These are phyloP conservation scores for Cyprinus carpio DNA, from an alignment of 2,113 vertebrate genomes.

Conservation along the genomic window DNA sequence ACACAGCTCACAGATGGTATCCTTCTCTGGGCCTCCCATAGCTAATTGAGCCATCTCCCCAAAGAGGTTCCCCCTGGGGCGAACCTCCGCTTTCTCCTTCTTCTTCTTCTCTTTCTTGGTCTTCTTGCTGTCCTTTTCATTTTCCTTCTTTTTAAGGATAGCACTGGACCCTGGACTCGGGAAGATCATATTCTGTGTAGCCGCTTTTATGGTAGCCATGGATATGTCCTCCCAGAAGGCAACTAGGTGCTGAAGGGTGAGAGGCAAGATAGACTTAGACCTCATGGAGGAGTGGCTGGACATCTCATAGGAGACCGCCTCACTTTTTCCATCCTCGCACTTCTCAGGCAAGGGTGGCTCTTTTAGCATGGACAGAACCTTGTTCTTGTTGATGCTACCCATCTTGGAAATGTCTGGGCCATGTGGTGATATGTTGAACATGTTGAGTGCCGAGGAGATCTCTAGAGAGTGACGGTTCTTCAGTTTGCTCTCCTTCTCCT, in stretches of 20 bases:
- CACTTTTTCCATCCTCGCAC: constrained; percentile 91
- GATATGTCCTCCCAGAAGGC: constrained; percentile 99
- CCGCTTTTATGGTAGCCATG: constrained; percentile 97
- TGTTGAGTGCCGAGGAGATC: constrained; percentile 96
- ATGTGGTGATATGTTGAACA: constrained; percentile 97
- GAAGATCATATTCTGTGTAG: constrained; percentile 99
- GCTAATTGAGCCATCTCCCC: constrained; percentile 98
- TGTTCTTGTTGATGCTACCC: constrained; percentile 99
- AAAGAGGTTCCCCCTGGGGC: constrained; percentile 95
- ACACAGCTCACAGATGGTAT: constrained; percentile 97
- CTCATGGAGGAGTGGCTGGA: constrained; percentile 79
- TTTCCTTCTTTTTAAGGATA: constrained; percentile 95
- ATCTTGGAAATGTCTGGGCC: constrained; percentile 99
- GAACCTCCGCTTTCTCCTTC: constrained; percentile 91
- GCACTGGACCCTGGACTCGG: constrained; percentile 97
- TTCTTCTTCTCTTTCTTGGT: constrained; percentile 98
- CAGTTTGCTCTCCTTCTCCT: constrained; percentile 94
- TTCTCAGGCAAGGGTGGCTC: constrained; percentile 95
- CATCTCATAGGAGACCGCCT: constrained; percentile 83
- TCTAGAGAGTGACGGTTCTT: constrained; percentile 98
- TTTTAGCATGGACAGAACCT: constrained; percentile 97
- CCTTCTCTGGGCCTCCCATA: constrained; percentile 96
- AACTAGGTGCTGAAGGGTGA: constrained; percentile 96
- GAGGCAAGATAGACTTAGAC: constrained; percentile 88
- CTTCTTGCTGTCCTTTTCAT: constrained; percentile 93